phyloP scores from a whole-genome alignment of 2,113 vertebrate genomes.

The Sporophila hypoxantha region DNA sequence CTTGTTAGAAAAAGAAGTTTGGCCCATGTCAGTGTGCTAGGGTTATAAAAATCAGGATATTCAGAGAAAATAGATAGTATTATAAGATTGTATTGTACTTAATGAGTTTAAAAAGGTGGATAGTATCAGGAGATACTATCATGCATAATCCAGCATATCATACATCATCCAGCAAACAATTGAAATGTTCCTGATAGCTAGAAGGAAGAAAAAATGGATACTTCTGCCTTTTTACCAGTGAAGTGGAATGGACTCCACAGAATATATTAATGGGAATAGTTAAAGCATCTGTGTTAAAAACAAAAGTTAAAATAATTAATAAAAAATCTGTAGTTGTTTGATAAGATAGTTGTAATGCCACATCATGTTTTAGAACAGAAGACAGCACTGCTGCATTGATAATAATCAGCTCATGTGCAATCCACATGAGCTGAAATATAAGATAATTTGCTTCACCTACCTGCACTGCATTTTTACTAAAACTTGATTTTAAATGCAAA shows the following conservation, averaged over 20 bases:
- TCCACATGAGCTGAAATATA: neutral
- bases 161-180: neutral
- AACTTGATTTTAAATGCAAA: neutral
- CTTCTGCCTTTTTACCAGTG: neutral
- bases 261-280: neutral
- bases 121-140: neutral
- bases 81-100: neutral
- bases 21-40: neutral
- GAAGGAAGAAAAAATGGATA: neutral
- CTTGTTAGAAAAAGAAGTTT: neutral
- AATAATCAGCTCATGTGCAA: neutral
- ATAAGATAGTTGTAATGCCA: neutral
- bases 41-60: neutral
- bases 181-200: neutral
- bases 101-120: neutral
- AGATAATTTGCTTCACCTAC: neutral
- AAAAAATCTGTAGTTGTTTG: neutral
- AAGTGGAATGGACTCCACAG: neutral
- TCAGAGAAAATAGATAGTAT: neutral
- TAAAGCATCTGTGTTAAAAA: neutral
- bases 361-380: neutral
- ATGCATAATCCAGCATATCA: neutral
- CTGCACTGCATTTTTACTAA: neutral
- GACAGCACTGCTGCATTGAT: neutral
- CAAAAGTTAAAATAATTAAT: neutral